Base-by-base conservation (phyloP, 2,113 vertebrate species). In the Gymnogyps californianus region DNA sequence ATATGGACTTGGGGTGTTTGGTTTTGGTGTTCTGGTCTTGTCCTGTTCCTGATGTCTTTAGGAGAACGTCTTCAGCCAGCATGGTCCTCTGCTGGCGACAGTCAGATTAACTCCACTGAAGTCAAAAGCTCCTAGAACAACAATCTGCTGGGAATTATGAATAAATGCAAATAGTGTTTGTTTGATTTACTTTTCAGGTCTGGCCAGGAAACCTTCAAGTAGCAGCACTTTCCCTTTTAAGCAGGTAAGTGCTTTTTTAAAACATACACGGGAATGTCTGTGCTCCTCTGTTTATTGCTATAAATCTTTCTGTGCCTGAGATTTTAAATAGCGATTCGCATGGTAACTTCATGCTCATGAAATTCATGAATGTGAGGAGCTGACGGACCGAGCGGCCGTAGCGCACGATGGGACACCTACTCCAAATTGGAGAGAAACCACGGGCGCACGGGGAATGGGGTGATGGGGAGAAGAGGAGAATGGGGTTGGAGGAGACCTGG, bases 191-290 rank as follows among this genome's bases (percentile, higher is more conserved):
- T 87, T 49, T 29, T 81, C 91, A 72, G 93, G 72, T 64, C 89
- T 87, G 93, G 89, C 89, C 93, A 80, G 89, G 88, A 90, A 90
- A 54, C 64, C 78, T 87, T 81, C 91, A 64, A 90, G 91, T 54
- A 83, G 93, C 89, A 94, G 89, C 91, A 87, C 86, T 96, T 87
- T 87, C 54, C 89, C 69, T 87, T 92, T 89, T 81, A 72, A 92
- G 89, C 95, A 92, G 82, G 82, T 94, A 90, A 94, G 94, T 94
- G 83, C 65, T 76, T 89, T 83, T 87, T 84, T 3, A 62, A 84
- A 90, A 32, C 55, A 18, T 58, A 55, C 47, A 38, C 4, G 47
- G 78, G 67, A 65, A 52, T 8, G 64, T 59, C 88, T 90, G 83
- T 59, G 54, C 74, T 81, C 28, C 89, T 94, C 91, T 83, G 38